A percentile compares a stretch with the other conserved stretches of the same genome.
Conservation (phyloP, 2,888 invertebrate genomes). For the Xestia rhomboidea region DNA sequence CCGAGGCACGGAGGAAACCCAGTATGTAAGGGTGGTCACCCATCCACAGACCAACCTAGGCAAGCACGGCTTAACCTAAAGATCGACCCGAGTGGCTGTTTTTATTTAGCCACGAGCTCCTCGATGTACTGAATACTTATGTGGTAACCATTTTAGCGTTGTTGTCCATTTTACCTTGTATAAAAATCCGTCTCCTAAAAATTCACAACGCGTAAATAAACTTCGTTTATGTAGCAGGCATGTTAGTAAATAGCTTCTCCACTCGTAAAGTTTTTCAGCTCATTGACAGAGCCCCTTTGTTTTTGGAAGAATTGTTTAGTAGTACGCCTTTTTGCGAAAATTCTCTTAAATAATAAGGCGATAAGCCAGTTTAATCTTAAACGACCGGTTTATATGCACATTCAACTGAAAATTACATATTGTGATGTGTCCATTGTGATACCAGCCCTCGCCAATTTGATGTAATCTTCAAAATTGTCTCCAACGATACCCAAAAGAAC, state of each 20-base stretch:
- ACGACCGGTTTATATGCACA: neutral
- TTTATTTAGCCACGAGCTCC: too few relatives aligned
- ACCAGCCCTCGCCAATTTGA: constrained; percentile 3
- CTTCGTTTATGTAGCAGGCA: constrained; percentile 3
- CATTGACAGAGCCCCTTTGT: neutral
- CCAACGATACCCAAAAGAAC: constrained; percentile 17
- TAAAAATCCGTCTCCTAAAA: neutral
- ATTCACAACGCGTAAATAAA: constrained; percentile 8
- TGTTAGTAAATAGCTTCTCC: constrained; percentile 6
- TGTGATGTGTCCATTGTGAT: neutral
- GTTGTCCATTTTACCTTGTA: neutral
- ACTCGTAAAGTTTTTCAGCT: constrained; percentile 1
- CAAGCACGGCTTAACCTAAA: too few relatives aligned
- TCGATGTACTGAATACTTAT: too few relatives aligned
- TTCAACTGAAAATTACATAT: neutral
- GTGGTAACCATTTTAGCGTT: too few relatives aligned
- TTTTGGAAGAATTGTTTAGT: neutral
- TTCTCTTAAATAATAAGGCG: neutral
- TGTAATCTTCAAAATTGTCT: constrained; percentile 34
- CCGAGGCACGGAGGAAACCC: too few relatives aligned
- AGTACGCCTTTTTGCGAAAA: neutral
- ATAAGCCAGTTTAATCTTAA: neutral
- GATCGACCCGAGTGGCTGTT: too few relatives aligned
- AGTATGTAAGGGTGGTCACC: too few relatives aligned
- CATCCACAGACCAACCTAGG: too few relatives aligned